Percentiles rank a stretch among this genome's conserved stretches.
phyloP scores from a whole-genome alignment of 2,113 vertebrate species.

The human (Homo sapiens) region GRCh38 chr6:116541001-116541500 shows the following conservation, averaged over 20 bases:
- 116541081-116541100: neutral
- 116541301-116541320: neutral
- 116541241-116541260: neutral
- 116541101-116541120: neutral
- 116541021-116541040: slow-evolving; percentile 5
- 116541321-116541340: neutral
- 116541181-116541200: neutral
- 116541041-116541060: neutral
- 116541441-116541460: neutral
- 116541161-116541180: neutral
- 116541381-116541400: neutral
- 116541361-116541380: neutral
- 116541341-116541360: neutral
- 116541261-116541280: neutral
- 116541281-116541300: neutral
- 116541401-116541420: neutral
- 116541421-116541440: neutral
- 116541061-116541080: neutral
- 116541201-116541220: neutral
- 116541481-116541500: neutral
- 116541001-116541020: neutral
- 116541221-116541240: neutral
- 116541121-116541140: neutral
- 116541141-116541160: neutral
- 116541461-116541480: neutral